These are phyloP conservation scores for Gadus chalcogrammus DNA, from an alignment of 2,113 vertebrate species.

Conservation along the genomic window DNA sequence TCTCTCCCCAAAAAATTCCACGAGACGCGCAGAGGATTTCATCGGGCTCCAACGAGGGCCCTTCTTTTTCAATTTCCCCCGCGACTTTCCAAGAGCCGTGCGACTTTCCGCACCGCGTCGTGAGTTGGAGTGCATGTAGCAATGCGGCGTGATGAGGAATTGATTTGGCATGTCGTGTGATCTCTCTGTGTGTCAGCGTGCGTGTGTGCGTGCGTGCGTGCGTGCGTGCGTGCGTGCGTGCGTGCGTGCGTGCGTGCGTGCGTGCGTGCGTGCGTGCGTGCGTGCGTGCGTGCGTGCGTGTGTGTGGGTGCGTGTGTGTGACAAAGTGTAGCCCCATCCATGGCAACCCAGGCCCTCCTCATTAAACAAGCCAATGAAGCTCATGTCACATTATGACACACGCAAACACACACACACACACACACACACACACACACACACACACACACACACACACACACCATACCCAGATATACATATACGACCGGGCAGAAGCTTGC, in stretches of 20 bases:
- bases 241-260: neutral
- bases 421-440: too few relatives aligned
- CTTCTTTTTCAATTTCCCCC: constrained; percentile 29
- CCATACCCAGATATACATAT: neutral
- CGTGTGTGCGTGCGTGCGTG: neutral
- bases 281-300: constrained; percentile 11
- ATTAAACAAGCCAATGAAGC: constrained; percentile 67
- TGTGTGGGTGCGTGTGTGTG: constrained; percentile 20
- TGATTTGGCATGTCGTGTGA: constrained; percentile 8
- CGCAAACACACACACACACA: constrained; percentile 18
- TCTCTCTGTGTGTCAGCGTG: too few relatives aligned
- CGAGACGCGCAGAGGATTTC: constrained; percentile 35
- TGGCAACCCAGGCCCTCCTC: constrained; percentile 59
- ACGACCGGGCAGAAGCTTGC: neutral
- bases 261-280: neutral
- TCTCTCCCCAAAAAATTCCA: constrained; percentile 45
- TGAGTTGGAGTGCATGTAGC: constrained; percentile 34
- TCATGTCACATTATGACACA: constrained; percentile 42
- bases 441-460: too few relatives aligned
- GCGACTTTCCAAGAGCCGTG: constrained; percentile 38
- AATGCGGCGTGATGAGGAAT: constrained; percentile 24
- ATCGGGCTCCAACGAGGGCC: constrained; percentile 24
- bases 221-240: neutral
- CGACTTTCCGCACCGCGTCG: constrained; percentile 49
- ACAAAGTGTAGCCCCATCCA: constrained; percentile 37